These are phyloP conservation scores for Rhagoletis pomonella DNA, from an alignment of 1,140 invertebrate species.

Conservation along the genomic window DNA sequence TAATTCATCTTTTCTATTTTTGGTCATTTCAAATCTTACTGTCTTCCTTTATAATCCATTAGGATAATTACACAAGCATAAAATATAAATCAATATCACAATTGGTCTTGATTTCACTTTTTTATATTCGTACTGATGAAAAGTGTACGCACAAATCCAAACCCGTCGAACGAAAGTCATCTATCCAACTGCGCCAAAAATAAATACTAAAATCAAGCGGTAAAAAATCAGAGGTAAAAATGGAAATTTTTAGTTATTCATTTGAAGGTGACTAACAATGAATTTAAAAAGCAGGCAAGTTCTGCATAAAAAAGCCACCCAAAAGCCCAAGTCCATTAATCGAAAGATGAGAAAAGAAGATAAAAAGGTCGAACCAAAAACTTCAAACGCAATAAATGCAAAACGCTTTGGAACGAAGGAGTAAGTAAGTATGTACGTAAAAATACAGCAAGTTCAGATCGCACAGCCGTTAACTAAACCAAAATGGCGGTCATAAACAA, in stretches of 20 bases:
- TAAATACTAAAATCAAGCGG: neutral
- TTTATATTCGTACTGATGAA: neutral
- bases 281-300: neutral
- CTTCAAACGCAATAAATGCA: neutral
- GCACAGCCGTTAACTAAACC: neutral
- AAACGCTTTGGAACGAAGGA: neutral
- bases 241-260: neutral
- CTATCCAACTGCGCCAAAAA: neutral
- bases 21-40: neutral
- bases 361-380: constrained; percentile 3
- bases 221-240: neutral
- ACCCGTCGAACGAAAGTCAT: neutral
- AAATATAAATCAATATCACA: constrained; percentile 9
- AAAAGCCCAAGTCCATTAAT: neutral
- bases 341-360: neutral
- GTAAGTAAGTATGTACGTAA: neutral
- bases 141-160: neutral
- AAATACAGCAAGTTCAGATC: neutral
- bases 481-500: neutral
- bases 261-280: constrained; percentile 5
- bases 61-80: constrained; percentile 32
- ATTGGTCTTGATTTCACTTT: constrained; percentile 21
- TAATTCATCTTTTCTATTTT: neutral
- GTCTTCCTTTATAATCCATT: neutral
- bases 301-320: too few relatives aligned